These are phyloP conservation scores for Zaprionus ghesquierei DNA, from an alignment of 1,140 invertebrate genomes.

Conservation along the genomic window DNA sequence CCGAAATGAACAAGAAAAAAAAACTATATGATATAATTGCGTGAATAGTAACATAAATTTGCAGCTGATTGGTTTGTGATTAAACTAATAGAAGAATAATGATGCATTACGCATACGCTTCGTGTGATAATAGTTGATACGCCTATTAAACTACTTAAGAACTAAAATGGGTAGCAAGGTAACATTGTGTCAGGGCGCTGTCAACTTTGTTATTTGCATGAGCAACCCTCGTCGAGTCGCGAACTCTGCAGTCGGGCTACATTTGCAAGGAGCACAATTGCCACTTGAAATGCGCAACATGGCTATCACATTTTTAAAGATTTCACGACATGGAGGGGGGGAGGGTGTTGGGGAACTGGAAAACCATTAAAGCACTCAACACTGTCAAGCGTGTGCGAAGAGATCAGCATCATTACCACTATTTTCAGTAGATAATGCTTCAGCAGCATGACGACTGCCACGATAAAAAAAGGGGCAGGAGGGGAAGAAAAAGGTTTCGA, in stretches of 20 bases:
- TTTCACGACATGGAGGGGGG: constrained; percentile 13
- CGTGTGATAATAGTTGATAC: background rate
- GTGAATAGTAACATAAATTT: background rate
- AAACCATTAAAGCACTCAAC: constrained; percentile 67
- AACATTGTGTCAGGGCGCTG: background rate
- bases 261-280: too few relatives aligned
- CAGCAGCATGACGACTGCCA: constrained; percentile 48
- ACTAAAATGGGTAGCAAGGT: too few relatives aligned
- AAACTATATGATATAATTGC: constrained; percentile 6
- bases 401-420: constrained; percentile 80
- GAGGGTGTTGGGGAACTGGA: background rate
- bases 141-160: background rate
- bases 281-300: constrained; percentile 59
- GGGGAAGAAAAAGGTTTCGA: background rate
- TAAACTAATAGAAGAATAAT: background rate
- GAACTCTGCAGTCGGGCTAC: too few relatives aligned
- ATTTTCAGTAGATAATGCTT: constrained; percentile 76
- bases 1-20: background rate
- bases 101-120: background rate
- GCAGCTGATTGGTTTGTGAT: constrained; percentile 5
- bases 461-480: background rate
- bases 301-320: constrained; percentile 65
- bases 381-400: constrained; percentile 57
- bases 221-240: background rate
- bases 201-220: constrained; percentile 14